Conservation (phyloP, 2,888 invertebrate genomes). For the Nomada ruficornis region DNA sequence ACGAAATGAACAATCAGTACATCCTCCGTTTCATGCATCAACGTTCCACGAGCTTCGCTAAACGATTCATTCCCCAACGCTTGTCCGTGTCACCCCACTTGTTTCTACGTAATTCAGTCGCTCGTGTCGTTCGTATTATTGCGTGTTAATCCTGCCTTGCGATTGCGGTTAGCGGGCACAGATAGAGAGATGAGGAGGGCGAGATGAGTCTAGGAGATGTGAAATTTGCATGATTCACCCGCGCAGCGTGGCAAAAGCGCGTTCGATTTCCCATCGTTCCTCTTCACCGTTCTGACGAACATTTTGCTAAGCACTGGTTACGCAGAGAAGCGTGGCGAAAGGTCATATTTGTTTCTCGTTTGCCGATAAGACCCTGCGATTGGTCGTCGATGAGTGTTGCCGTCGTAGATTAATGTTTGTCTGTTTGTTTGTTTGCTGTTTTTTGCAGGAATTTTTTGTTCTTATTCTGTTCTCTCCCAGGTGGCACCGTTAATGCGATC, state of each 20-base stretch:
- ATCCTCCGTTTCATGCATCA: background rate
- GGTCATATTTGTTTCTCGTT: background rate
- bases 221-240: slow-evolving; percentile 14
- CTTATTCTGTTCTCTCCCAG: background rate
- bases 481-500: background rate
- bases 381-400: background rate
- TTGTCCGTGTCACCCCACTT: background rate
- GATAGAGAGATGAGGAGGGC: slow-evolving; percentile 11
- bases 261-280: background rate
- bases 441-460: background rate
- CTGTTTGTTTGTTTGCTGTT: background rate
- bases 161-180: slow-evolving; percentile 49
- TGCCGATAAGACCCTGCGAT: too few species aligned
- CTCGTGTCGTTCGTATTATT: background rate
- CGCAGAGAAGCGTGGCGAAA: background rate
- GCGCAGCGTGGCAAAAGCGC: slow-evolving; percentile 28
- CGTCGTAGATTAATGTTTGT: background rate
- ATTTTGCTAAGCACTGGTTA: slow-evolving; percentile 27
- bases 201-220: slow-evolving; percentile 11
- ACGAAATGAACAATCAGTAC: slow-evolving; percentile 49
- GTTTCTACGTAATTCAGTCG: background rate
- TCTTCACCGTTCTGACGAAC: background rate
- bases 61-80: background rate
- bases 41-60: background rate
- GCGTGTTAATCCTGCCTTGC: slow-evolving; percentile 47